Evolutionary conservation across 2,888 invertebrate genomes (phyloP).

Genomic region (Netelia melanura): DNA sequence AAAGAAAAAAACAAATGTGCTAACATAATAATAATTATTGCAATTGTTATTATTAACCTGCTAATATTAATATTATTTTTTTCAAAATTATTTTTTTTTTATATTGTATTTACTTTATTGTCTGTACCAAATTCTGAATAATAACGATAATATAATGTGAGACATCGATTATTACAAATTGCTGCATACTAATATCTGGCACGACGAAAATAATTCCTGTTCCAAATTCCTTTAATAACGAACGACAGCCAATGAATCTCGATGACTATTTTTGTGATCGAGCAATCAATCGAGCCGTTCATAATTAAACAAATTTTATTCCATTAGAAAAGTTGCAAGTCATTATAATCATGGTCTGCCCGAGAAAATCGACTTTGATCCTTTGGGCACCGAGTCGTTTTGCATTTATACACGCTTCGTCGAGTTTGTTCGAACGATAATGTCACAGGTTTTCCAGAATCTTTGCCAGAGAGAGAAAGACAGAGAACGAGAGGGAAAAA

Average conservation of each 20-base stretch:
- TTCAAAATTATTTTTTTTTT: too few relatives aligned
- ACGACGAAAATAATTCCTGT: background rate
- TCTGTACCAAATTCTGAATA: too few relatives aligned
- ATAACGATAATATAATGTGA: too few relatives aligned
- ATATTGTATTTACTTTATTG: too few relatives aligned
- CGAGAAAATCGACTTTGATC: constrained; percentile 32
- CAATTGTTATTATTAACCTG: too few relatives aligned
- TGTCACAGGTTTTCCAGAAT: constrained; percentile 75
- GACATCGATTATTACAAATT: too few relatives aligned
- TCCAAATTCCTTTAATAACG: background rate
- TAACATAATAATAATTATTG: too few relatives aligned
- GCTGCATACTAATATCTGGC: background rate
- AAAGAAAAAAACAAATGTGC: too few relatives aligned
- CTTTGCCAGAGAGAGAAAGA: constrained; percentile 52
- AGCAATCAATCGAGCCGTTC: constrained; percentile 18
- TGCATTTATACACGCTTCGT: constrained; percentile 78
- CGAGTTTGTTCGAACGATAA: constrained; percentile 73
- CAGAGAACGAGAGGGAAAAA: constrained; percentile 17
- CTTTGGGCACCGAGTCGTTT: constrained; percentile 70
- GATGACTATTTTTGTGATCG: constrained; percentile 11
- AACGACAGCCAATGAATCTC: background rate
- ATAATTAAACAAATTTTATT: constrained; percentile 30
- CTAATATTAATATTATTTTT: too few relatives aligned
- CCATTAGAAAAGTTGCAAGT: constrained; percentile 32
- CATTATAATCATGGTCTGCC: constrained; percentile 27